phyloP scores from a whole-genome alignment of 2,888 invertebrate species.

The Phyto melanocephala region DNA sequence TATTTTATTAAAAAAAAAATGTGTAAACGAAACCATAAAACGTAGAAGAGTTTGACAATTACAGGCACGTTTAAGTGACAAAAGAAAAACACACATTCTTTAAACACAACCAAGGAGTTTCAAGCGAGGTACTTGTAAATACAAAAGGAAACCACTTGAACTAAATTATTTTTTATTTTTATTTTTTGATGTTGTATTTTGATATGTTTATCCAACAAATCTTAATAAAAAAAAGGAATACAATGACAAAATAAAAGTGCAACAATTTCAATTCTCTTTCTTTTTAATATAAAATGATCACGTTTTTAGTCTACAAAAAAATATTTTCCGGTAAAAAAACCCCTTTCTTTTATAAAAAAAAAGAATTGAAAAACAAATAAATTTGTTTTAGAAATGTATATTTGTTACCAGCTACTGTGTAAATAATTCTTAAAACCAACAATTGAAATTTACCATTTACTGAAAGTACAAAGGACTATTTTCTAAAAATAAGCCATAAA shows the following conservation, averaged over 20 bases:
- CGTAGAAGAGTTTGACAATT: constrained; percentile 36
- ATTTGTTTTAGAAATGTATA: constrained; percentile 18
- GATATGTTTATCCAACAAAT: constrained; percentile 53
- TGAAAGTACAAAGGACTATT: too few relatives aligned
- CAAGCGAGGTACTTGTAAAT: constrained; percentile 4
- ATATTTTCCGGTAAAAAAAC: constrained; percentile 28
- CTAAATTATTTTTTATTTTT: constrained; percentile 37
- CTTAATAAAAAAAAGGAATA: neutral
- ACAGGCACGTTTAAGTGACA: constrained; percentile 23
- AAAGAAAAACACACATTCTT: constrained; percentile 1
- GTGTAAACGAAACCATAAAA: constrained; percentile 28
- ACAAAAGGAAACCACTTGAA: constrained; percentile 60
- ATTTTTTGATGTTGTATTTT: neutral
- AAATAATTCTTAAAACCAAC: constrained; percentile 42
- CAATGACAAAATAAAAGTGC: constrained; percentile 30
- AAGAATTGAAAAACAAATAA: constrained; percentile 18
- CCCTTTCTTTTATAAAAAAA: neutral
- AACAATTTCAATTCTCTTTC: constrained; percentile 23
- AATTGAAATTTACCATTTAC: constrained; percentile 44
- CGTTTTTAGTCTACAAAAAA: constrained; percentile 45
- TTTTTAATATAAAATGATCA: constrained; percentile 32
- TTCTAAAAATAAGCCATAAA: constrained; percentile 35
- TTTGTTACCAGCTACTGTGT: constrained; percentile 25
- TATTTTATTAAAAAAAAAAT: neutral
- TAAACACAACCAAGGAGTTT: neutral